phyloP scores from a whole-genome alignment of 2,888 invertebrate genomes.

The Tortricodes alternella region DNA sequence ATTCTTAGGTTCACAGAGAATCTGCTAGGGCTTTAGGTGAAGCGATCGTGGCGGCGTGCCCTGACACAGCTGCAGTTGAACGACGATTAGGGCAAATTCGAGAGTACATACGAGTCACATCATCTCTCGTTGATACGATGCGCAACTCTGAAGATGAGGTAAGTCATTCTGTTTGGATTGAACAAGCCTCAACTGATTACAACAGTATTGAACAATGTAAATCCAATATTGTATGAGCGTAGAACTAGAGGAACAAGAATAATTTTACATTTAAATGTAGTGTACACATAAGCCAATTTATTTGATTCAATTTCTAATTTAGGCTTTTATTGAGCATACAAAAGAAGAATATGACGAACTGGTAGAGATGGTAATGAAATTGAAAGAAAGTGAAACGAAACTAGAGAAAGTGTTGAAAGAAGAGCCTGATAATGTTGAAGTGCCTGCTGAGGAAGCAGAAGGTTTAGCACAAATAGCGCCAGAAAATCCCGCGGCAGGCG shows the following conservation, averaged over 20 bases:
- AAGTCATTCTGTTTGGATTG: conserved; percentile 39
- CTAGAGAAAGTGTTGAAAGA: conserved; percentile 80
- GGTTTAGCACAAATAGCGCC: conserved; percentile 36
- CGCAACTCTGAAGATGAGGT: conserved; percentile 88
- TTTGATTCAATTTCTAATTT: conserved; percentile 63
- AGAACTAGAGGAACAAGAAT: conserved; percentile 5
- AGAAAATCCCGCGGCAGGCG: conserved; percentile 36
- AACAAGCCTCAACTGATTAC: too few relatives aligned
- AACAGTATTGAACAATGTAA: too few relatives aligned
- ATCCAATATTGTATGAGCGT: not conserved
- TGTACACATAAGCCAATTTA: conserved; percentile 30
- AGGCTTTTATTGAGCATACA: conserved; percentile 78
- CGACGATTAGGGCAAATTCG: conserved; percentile 87
- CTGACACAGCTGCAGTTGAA: conserved; percentile 87
- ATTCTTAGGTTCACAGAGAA: conserved; percentile 63
- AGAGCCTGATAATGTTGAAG: conserved; percentile 65
- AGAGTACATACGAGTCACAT: conserved; percentile 88
- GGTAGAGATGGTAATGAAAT: conserved; percentile 85
- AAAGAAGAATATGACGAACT: conserved; percentile 84
- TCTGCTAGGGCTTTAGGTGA: conserved; percentile 73
- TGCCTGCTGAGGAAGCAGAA: conserved; percentile 53
- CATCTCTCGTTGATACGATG: conserved; percentile 87
- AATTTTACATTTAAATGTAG: conserved; percentile 10
- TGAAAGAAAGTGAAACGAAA: conserved; percentile 87
- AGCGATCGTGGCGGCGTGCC: conserved; percentile 77